Percentiles rank a stretch among this genome's conserved stretches.
Conservation (phyloP, 2,797 vertebrate species). For the Ateles fusciceps region DNA sequence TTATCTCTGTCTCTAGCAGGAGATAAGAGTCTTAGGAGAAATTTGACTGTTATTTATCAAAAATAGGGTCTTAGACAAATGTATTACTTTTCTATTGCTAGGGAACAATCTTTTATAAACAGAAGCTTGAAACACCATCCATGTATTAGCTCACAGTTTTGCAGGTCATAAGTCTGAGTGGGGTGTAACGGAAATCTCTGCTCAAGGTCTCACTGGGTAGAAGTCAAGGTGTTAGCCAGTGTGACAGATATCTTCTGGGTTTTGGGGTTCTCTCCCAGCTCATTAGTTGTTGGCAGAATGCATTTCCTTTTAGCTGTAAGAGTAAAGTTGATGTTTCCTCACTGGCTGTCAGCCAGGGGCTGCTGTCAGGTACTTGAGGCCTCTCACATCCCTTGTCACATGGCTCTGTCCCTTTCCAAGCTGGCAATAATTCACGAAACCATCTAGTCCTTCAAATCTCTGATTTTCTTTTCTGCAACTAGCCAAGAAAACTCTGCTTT, state of each 20-base stretch:
- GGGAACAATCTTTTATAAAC: neutral
- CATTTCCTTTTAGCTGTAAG: neutral
- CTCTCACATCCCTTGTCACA: neutral
- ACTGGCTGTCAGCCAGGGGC: neutral
- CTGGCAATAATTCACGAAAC: neutral
- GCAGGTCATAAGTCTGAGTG: neutral
- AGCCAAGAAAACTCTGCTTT: conserved; percentile 1
- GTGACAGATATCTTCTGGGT: neutral
- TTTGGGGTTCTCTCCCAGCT: neutral
- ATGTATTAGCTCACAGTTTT: neutral
- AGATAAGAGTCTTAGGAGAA: neutral
- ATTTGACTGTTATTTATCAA: neutral
- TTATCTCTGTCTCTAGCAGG: neutral
- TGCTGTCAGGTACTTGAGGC: neutral
- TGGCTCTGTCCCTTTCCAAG: neutral
- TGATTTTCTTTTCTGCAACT: neutral
- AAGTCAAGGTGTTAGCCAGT: neutral
- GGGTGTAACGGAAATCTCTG: neutral
- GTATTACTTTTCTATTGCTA: neutral
- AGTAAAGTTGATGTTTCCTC: neutral
- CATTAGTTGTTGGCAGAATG: neutral
- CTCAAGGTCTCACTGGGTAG: neutral
- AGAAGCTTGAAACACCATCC: neutral
- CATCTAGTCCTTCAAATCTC: neutral
- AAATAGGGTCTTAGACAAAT: neutral